phyloP scores from a whole-genome alignment of 2,113 vertebrate species.

The Gila orcuttii region DNA sequence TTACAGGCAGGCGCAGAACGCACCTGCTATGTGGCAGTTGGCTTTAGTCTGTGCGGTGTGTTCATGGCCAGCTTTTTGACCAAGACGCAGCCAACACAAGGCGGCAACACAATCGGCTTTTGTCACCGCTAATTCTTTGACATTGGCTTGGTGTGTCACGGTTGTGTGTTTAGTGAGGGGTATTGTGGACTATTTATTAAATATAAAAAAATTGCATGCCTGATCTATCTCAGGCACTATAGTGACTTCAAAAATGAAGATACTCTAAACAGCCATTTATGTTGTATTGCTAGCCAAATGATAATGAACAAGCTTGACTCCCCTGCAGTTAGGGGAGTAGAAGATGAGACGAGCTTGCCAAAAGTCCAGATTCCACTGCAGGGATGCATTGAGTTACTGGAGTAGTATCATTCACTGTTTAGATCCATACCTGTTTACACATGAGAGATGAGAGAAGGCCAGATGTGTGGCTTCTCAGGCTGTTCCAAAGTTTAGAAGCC shows the following conservation, averaged over 20 bases:
- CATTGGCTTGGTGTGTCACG: no score
- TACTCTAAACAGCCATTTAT: neutral
- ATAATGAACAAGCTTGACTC: neutral
- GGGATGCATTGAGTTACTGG: neutral
- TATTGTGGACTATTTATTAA: no score
- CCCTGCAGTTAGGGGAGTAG: neutral
- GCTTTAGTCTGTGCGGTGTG: no score
- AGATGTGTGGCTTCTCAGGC: neutral
- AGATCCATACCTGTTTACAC: neutral
- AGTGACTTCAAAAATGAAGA: neutral
- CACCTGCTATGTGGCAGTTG: no score
- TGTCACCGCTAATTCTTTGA: no score
- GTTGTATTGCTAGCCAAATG: neutral
- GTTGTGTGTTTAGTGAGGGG: no score
- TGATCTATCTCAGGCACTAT: no score
- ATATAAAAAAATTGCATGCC: no score
- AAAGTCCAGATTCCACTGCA: neutral
- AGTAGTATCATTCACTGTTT: neutral
- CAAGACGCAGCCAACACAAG: no score
- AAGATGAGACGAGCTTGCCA: neutral
- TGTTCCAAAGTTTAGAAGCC: slow-evolving; percentile 10
- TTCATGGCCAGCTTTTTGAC: no score
- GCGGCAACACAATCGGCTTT: no score
- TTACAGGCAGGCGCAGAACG: no score
- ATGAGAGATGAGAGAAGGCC: neutral